A percentile compares a stretch with the other conserved stretches of the same genome.
Evolutionary conservation across 2,888 invertebrate genomes (phyloP).

Genomic region (Ochropacha duplaris): DNA sequence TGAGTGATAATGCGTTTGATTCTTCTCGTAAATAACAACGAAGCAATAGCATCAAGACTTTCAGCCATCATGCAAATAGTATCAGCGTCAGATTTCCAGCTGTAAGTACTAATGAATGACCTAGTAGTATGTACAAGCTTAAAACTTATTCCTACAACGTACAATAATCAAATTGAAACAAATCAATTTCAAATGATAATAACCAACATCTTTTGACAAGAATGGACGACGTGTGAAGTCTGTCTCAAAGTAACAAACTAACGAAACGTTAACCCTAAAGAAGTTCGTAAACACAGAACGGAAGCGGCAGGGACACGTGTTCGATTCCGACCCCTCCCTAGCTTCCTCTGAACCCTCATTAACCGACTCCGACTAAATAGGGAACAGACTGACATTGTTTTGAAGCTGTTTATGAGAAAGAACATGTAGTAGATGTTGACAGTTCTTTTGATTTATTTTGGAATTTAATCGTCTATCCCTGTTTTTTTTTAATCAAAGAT

Average conservation of each 20-base stretch:
- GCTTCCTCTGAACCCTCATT: conserved; percentile 48
- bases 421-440: conserved; percentile 24
- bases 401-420: conserved; percentile 23
- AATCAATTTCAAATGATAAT: not conserved
- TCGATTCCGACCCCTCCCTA: conserved; percentile 49
- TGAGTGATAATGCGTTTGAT: too few species aligned
- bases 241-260: conserved; percentile 3
- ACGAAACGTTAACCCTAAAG: conserved; percentile 4
- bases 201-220: not conserved
- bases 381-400: conserved; percentile 23
- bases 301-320: conserved; percentile 62
- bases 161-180: not conserved
- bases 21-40: not conserved
- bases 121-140: too few species aligned
- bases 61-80: not conserved
- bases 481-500: not conserved
- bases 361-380: conserved; percentile 43
- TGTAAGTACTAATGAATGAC: not conserved
- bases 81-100: not conserved
- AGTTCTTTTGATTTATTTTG: conserved; percentile 31
- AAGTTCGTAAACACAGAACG: conserved; percentile 44
- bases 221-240: not conserved
- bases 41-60: not conserved
- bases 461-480: conserved; percentile 15
- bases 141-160: not conserved